Conservation (phyloP, 2,797 vertebrate genomes). For the Tragopan temminckii region DNA sequence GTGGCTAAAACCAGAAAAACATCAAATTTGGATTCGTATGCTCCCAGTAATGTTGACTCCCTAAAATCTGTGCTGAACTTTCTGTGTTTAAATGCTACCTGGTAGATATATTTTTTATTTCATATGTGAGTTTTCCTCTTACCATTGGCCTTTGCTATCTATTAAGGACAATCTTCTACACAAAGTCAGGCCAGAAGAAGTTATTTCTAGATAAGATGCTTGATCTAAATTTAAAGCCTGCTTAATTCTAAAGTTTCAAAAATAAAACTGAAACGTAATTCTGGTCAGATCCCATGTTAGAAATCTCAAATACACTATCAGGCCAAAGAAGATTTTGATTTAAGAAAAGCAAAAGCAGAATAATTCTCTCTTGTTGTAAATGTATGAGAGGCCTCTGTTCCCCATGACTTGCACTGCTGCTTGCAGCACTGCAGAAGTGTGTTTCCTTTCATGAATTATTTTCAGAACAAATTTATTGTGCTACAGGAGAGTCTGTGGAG, state of each 20-base stretch:
- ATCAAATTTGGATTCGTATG: neutral
- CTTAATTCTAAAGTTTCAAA: neutral
- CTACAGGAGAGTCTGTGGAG: neutral
- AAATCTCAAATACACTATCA: neutral
- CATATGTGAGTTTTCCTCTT: neutral
- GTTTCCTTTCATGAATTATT: neutral
- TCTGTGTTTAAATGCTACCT: neutral
- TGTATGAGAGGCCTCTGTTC: neutral
- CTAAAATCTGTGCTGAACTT: neutral
- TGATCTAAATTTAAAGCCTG: neutral
- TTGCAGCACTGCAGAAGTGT: neutral
- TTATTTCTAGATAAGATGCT: neutral
- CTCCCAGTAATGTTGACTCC: neutral
- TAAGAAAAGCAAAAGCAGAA: neutral
- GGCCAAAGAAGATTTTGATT: neutral
- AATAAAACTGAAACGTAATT: neutral
- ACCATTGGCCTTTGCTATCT: neutral
- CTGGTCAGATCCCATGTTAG: neutral
- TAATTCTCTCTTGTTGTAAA: neutral
- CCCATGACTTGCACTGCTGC: too few species aligned
- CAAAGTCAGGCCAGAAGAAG: neutral
- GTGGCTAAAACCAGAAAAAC: neutral
- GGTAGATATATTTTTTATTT: neutral
- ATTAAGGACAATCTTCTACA: neutral
- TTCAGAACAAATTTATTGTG: neutral